Conservation (phyloP, 2,888 invertebrate genomes). For the Mylabris sibirica region DNA sequence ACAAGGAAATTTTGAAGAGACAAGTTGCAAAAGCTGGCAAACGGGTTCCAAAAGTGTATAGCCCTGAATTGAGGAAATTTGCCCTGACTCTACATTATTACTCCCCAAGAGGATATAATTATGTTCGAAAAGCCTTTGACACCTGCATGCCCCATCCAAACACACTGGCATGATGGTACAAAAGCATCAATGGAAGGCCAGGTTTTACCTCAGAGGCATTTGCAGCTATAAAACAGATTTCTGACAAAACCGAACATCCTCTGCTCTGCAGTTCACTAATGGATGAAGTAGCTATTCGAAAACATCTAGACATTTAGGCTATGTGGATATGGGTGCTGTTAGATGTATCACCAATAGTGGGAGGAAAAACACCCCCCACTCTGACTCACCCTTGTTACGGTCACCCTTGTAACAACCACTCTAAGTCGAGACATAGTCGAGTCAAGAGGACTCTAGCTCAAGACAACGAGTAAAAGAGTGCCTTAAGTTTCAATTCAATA, state of each 20-base stretch:
- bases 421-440: too few relatives aligned
- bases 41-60: too few relatives aligned
- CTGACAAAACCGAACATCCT: background rate
- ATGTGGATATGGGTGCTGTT: constrained; percentile 43
- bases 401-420: too few relatives aligned
- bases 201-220: constrained; percentile 39
- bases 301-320: constrained; percentile 38
- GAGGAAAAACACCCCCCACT: too few relatives aligned
- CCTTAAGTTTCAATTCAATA: too few relatives aligned
- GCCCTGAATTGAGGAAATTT: too few relatives aligned
- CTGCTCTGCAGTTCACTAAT: constrained; percentile 1
- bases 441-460: too few relatives aligned
- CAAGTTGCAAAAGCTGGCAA: too few relatives aligned
- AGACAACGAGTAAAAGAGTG: too few relatives aligned
- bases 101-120: constrained; percentile 38
- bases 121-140: constrained; percentile 40
- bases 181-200: constrained; percentile 34
- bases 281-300: constrained; percentile 15
- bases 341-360: too few relatives aligned
- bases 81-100: constrained; percentile 21
- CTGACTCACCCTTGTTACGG: too few relatives aligned
- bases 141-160: constrained; percentile 39
- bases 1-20: too few relatives aligned
- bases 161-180: constrained; percentile 42
- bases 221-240: constrained; percentile 22